Evolutionary conservation across 2,797 vertebrate species (phyloP).

Genomic region (Pantherophis alleghaniensis): DNA sequence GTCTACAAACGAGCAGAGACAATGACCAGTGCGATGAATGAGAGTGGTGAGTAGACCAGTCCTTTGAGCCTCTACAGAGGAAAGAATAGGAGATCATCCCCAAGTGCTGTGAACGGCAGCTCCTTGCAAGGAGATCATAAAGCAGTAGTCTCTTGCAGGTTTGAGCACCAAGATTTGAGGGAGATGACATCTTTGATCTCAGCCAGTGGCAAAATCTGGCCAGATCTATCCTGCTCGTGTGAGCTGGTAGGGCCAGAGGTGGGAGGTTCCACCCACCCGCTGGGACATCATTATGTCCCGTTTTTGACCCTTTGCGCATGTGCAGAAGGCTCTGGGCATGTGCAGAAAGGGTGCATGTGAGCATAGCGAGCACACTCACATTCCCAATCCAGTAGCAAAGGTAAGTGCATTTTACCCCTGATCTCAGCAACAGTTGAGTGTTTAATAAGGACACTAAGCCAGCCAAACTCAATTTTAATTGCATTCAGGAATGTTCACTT

Average conservation of each 20-base stretch:
- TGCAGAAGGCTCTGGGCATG: too few relatives aligned
- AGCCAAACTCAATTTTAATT: background rate
- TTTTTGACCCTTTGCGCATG: too few relatives aligned
- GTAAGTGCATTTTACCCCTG: background rate
- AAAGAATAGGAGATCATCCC: background rate
- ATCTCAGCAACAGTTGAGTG: background rate
- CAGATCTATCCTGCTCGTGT: too few relatives aligned
- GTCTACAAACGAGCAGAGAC: background rate
- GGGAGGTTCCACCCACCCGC: too few relatives aligned
- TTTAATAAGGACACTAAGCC: background rate
- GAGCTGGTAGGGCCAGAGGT: too few relatives aligned
- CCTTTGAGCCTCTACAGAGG: background rate
- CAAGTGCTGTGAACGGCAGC: background rate
- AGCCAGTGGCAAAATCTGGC: background rate
- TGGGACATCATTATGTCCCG: too few relatives aligned
- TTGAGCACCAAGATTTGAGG: background rate
- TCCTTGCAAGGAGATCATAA: background rate
- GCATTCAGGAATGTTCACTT: background rate
- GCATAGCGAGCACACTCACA: too few relatives aligned
- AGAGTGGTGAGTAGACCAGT: background rate
- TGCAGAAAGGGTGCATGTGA: too few relatives aligned
- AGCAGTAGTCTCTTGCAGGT: background rate
- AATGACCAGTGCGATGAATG: background rate
- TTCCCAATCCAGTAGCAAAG: too few relatives aligned
- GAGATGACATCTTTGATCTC: background rate